phyloP scores from a whole-genome alignment of 2,797 vertebrate species.

The Chloroceryle inda region DNA sequence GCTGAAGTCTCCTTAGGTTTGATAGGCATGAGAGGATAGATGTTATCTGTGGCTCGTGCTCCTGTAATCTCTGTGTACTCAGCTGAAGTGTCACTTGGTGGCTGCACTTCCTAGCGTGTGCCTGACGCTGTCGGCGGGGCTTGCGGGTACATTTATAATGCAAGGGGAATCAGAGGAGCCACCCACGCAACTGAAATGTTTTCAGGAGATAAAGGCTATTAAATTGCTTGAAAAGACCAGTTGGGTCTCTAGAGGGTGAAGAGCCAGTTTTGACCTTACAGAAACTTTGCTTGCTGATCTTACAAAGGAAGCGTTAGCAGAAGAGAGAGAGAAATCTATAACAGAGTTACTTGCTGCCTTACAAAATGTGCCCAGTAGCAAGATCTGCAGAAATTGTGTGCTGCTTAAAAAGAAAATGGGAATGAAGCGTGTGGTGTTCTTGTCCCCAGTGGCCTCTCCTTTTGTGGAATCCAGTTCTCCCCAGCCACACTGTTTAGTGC shows the following conservation, averaged over 20 bases:
- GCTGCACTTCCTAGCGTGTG: background rate
- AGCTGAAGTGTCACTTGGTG: background rate
- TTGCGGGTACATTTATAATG: constrained; percentile 45
- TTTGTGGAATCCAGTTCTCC: background rate
- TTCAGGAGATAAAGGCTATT: constrained; percentile 64
- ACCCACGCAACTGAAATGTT: constrained; percentile 17
- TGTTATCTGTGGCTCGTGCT: background rate
- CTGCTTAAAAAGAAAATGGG: background rate
- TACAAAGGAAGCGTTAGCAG: constrained; percentile 22
- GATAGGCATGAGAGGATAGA: background rate
- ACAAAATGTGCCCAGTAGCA: background rate
- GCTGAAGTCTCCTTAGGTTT: background rate
- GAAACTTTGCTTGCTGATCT: constrained; percentile 51
- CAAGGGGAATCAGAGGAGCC: constrained; percentile 30
- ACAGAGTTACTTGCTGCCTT: constrained; percentile 35
- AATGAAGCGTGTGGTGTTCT: background rate
- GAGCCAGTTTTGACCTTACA: constrained; percentile 62
- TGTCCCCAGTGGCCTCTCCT: background rate
- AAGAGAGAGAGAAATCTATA: constrained; percentile 54
- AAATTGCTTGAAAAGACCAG: constrained; percentile 60
- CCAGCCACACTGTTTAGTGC: background rate
- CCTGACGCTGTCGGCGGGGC: background rate
- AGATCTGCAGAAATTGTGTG: background rate
- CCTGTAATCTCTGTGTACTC: background rate
- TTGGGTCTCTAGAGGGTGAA: constrained; percentile 43